These are phyloP conservation scores for Noctua fimbriata DNA, from an alignment of 2,888 invertebrate genomes.

Conservation along the genomic window DNA sequence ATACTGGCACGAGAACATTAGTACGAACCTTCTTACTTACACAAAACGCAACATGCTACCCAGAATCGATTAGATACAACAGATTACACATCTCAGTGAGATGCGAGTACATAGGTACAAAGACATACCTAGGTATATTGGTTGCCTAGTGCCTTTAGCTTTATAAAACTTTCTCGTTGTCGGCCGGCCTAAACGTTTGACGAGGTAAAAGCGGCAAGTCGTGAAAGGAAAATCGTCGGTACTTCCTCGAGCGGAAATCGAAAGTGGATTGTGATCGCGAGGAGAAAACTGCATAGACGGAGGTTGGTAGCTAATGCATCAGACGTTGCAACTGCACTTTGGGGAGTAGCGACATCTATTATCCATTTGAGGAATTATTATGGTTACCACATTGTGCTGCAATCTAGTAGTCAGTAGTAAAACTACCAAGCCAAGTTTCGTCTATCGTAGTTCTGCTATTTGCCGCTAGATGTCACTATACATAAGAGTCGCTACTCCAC, in stretches of 20 bases:
- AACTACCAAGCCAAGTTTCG: slow-evolving; percentile 32
- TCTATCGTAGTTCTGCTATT: slow-evolving; percentile 33
- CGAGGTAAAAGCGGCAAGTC: slow-evolving; percentile 85
- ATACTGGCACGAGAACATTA: not conserved
- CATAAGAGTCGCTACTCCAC: slow-evolving; percentile 8
- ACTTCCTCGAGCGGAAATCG: slow-evolving; percentile 89
- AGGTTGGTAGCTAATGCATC: slow-evolving; percentile 52
- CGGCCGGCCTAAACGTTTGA: slow-evolving; percentile 64
- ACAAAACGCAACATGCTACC: slow-evolving; percentile 7
- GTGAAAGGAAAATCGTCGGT: slow-evolving; percentile 86
- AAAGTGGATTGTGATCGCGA: slow-evolving; percentile 83
- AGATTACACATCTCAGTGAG: slow-evolving; percentile 19
- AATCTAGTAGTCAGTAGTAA: slow-evolving; percentile 71
- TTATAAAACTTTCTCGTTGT: slow-evolving; percentile 76
- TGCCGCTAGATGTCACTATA: slow-evolving; percentile 18
- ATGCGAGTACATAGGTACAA: slow-evolving; percentile 8
- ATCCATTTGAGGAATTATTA: slow-evolving; percentile 39
- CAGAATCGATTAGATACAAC: slow-evolving; percentile 44
- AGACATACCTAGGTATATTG: not conserved
- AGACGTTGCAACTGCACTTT: slow-evolving; percentile 39
- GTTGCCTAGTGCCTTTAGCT: slow-evolving; percentile 33
- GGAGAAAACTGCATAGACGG: slow-evolving; percentile 84
- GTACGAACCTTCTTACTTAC: not conserved
- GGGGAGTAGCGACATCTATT: slow-evolving; percentile 76
- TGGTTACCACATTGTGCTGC: slow-evolving; percentile 55